Evolutionary conservation across 1,140 invertebrate genomes (phyloP).

Genomic region (Coboldia fuscipes): DNA sequence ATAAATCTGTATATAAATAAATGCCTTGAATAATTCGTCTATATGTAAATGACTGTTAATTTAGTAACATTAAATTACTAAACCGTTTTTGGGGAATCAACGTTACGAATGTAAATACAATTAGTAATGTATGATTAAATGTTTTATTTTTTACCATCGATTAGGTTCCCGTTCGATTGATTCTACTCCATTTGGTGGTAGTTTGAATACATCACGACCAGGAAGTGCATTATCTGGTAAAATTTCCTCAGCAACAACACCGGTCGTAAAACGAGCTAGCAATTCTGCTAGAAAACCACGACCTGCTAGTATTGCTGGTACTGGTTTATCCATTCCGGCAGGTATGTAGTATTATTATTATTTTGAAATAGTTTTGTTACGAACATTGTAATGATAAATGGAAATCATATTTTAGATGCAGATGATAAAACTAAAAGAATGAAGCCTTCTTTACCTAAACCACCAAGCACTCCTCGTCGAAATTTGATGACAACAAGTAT

Average conservation of each 20-base stretch:
- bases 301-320: constrained; percentile 68
- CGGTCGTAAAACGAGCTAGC: constrained; percentile 12
- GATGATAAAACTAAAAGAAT: too few relatives aligned
- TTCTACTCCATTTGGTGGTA: constrained; percentile 38
- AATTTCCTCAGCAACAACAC: constrained; percentile 13
- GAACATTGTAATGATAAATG: background rate
- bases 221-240: constrained; percentile 48
- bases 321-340: constrained; percentile 40
- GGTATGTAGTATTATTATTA: background rate
- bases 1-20: too few relatives aligned
- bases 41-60: too few relatives aligned
- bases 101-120: constrained; percentile 20
- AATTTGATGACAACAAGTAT: too few relatives aligned
- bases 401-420: too few relatives aligned
- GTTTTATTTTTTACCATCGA: too few relatives aligned
- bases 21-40: too few relatives aligned
- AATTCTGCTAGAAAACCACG: constrained; percentile 22
- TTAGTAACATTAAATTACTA: too few relatives aligned
- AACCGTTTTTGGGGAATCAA: too few relatives aligned
- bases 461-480: too few relatives aligned
- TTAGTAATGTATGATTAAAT: background rate
- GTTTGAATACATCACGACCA: constrained; percentile 41
- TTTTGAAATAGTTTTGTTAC: background rate
- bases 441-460: too few relatives aligned
- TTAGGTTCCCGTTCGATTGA: constrained; percentile 43